Evolutionary conservation across 2,888 invertebrate genomes (phyloP).

Genomic region (Aproaerema taeniolella): DNA sequence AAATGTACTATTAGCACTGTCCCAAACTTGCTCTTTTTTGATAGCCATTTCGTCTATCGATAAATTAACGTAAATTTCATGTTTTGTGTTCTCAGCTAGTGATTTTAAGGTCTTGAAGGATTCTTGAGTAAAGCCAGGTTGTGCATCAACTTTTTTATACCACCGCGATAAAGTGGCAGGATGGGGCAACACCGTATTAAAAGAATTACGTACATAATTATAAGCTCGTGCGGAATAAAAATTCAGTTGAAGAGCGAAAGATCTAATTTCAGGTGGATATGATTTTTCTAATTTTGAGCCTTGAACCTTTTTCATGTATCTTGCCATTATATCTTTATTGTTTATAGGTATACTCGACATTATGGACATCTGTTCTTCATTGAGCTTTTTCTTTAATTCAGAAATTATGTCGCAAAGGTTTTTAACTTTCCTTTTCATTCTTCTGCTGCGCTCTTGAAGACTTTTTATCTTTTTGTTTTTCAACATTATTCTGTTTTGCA

Average conservation of each 20-base stretch:
- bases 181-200: slow-evolving; percentile 9
- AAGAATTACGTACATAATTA: slow-evolving; percentile 6
- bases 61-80: slow-evolving; percentile 2
- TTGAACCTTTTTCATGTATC: background rate
- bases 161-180: slow-evolving; percentile 3
- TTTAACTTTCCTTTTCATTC: background rate
- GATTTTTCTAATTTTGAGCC: slow-evolving; percentile 1
- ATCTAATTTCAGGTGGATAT: slow-evolving; percentile 6
- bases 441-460: no score
- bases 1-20: background rate
- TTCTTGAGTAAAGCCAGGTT: slow-evolving; percentile 6
- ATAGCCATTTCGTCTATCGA: slow-evolving; percentile 7
- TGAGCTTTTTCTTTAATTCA: background rate
- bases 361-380: background rate
- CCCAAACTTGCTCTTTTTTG: background rate
- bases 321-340: background rate
- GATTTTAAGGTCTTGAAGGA: background rate
- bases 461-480: no score
- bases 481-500: no score
- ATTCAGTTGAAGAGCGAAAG: slow-evolving; percentile 6
- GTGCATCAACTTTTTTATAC: slow-evolving; percentile 8
- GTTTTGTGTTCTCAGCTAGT: background rate
- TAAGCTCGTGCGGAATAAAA: slow-evolving; percentile 6
- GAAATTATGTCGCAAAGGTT: background rate
- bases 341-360: background rate